phyloP scores from a whole-genome alignment of 2,888 invertebrate species.

The Phragmatobia fuliginosa region DNA sequence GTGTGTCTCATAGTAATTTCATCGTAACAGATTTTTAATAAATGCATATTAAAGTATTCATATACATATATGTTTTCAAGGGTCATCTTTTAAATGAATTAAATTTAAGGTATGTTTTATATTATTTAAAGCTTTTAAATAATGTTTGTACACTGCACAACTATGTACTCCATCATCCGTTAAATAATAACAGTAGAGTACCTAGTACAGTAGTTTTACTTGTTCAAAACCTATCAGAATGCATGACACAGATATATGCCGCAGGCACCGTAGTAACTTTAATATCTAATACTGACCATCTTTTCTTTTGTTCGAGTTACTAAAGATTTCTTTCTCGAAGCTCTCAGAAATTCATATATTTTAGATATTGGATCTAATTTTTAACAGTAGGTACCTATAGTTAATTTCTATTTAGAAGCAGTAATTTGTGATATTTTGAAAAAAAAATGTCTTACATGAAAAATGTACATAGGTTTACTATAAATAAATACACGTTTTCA shows the following conservation, averaged over 20 bases:
- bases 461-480: conserved; percentile 1
- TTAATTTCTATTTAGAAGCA: conserved; percentile 7
- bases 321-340: conserved; percentile 32
- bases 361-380: conserved; percentile 8
- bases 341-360: conserved; percentile 22
- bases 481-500: conserved; percentile 6
- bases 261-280: conserved; percentile 39
- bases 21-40: no score
- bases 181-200: no score
- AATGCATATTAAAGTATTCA: no score
- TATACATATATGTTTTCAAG: no score
- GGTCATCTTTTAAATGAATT: no score
- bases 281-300: conserved; percentile 43
- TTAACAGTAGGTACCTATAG: conserved; percentile 23
- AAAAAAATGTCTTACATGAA: neutral
- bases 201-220: conserved; percentile 44
- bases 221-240: conserved; percentile 52
- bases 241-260: conserved; percentile 42
- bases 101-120: no score
- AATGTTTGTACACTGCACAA: conserved; percentile 18
- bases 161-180: conserved; percentile 29
- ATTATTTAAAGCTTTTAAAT: neutral
- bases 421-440: neutral
- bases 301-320: conserved; percentile 32
- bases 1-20: no score